Evolutionary conservation across 2,797 vertebrate genomes (phyloP).

Genomic region (Pangasius macronema): DNA sequence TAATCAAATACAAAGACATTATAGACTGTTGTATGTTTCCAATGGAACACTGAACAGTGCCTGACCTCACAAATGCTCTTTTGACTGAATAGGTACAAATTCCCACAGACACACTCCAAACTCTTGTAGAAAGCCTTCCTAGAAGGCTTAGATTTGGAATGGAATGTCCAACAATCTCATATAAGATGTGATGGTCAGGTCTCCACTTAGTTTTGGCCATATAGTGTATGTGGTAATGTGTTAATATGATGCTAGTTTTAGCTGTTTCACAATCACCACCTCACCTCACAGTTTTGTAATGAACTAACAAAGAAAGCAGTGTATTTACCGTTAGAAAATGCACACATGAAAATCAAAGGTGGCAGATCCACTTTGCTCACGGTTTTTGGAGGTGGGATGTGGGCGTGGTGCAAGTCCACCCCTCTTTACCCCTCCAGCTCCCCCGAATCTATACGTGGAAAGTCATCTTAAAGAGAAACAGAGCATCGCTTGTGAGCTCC

Average conservation of each 20-base stretch:
- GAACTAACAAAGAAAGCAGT: not conserved
- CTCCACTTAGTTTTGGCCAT: not conserved
- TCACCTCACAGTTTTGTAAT: not conserved
- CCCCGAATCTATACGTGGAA: conserved; percentile 13
- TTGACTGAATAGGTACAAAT: not conserved
- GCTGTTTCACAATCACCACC: not conserved
- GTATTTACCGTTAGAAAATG: not conserved
- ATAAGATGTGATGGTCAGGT: not conserved
- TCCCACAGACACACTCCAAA: not conserved
- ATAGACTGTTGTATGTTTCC: not conserved
- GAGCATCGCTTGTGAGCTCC: conserved; percentile 52
- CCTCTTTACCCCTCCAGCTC: not conserved
- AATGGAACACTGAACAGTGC: not conserved
- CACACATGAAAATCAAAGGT: not conserved
- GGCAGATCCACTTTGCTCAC: not conserved
- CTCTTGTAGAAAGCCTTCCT: not conserved
- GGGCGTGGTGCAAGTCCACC: not conserved
- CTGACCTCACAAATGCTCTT: not conserved
- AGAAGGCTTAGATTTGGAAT: not conserved
- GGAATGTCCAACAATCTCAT: not conserved
- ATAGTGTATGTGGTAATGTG: not conserved
- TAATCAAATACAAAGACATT: not conserved
- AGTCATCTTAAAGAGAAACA: conserved; percentile 47
- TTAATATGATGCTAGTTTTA: not conserved
- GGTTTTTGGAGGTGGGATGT: not conserved